These are phyloP conservation scores for Eupithecia dodoneata DNA, from an alignment of 2,888 invertebrate genomes.

Conservation along the genomic window DNA sequence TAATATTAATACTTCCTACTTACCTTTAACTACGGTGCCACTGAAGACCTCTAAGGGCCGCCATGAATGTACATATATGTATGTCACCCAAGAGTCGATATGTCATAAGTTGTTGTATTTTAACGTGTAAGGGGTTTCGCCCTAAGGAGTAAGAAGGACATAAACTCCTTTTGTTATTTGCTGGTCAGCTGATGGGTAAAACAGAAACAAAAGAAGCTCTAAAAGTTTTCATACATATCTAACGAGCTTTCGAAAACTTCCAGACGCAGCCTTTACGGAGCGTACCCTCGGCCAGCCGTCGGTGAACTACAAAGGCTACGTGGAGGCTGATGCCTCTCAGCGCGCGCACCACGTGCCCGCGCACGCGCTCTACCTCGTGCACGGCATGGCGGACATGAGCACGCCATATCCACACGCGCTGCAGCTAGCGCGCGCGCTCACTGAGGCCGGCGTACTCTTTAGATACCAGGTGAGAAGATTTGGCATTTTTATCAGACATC, in stretches of 20 bases:
- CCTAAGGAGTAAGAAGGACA: too few relatives aligned
- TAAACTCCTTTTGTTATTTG: too few relatives aligned
- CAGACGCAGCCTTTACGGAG: conserved; percentile 98
- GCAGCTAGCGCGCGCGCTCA: conserved; percentile 93
- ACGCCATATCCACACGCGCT: conserved; percentile 97
- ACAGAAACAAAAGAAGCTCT: not conserved
- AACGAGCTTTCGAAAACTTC: conserved; percentile 26
- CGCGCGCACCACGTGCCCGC: conserved; percentile 94
- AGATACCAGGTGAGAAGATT: conserved; percentile 90
- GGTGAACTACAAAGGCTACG: conserved; percentile 95
- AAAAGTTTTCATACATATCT: not conserved
- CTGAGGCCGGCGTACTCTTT: conserved; percentile 94
- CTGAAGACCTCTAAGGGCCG: too few relatives aligned
- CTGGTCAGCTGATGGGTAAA: not conserved
- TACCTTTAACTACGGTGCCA: too few relatives aligned
- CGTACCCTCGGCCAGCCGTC: conserved; percentile 94
- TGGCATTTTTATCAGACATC: not conserved
- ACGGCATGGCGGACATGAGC: conserved; percentile 96
- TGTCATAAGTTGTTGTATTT: too few relatives aligned
- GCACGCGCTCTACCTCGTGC: conserved; percentile 94
- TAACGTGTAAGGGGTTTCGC: too few relatives aligned
- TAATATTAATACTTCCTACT: too few relatives aligned
- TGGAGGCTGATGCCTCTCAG: conserved; percentile 95
- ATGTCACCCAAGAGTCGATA: too few relatives aligned
- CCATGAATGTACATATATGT: too few relatives aligned